Conservation (phyloP, 1,140 invertebrate genomes). For the Lepidurus apus region DNA sequence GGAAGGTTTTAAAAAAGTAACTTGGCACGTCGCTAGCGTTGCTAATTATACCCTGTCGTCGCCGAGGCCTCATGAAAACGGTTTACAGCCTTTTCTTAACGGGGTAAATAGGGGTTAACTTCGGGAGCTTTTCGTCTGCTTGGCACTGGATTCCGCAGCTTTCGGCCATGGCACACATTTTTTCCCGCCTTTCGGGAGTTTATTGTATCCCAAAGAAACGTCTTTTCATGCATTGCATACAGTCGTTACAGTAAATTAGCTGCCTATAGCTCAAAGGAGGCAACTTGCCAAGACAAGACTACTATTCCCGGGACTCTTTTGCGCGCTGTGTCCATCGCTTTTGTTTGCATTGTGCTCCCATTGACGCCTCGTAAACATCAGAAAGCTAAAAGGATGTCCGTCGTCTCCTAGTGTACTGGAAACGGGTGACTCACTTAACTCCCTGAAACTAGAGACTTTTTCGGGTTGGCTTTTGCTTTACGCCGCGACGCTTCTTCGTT, state of each 20-base stretch:
- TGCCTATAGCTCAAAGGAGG: neutral
- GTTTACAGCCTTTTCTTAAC: conserved; percentile 15
- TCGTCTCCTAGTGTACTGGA: neutral
- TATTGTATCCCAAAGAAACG: neutral
- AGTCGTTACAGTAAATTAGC: neutral
- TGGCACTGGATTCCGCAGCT: neutral
- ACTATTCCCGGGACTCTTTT: too few relatives aligned
- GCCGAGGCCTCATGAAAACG: conserved; percentile 6
- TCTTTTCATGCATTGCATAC: neutral
- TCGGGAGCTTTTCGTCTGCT: neutral
- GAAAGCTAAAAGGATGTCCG: neutral
- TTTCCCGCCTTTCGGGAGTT: neutral
- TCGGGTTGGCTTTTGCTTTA: too few relatives aligned
- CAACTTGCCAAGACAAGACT: neutral
- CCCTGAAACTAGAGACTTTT: too few relatives aligned
- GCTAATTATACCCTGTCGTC: conserved; percentile 21
- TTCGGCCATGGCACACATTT: neutral
- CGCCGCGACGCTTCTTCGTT: too few relatives aligned
- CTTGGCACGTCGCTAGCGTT: conserved; percentile 17
- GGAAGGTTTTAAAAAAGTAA: neutral
- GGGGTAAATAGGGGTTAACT: conserved; percentile 15
- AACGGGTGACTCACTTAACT: too few relatives aligned
- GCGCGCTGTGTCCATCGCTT: neutral
- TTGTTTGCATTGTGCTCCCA: neutral
- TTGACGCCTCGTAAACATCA: conserved; percentile 5